These are phyloP conservation scores for Caenorhabditis sp. DNA, from an alignment of 2,888 invertebrate genomes.

Conservation along the genomic window DNA sequence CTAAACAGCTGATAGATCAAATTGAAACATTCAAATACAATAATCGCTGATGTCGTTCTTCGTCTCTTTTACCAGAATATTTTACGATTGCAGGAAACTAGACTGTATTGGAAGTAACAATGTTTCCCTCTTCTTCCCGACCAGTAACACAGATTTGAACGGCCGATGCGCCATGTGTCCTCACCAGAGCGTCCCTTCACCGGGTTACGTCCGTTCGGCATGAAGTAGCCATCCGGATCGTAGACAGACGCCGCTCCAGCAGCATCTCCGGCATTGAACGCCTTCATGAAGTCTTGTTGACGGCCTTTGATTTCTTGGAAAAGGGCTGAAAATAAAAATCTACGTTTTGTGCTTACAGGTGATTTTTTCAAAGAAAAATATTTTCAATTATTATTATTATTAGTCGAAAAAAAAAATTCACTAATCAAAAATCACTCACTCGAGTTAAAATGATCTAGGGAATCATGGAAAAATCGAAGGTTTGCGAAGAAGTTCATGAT, in stretches of 20 bases:
- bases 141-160: too few relatives aligned
- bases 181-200: constrained; percentile 77
- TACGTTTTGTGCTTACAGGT: too few relatives aligned
- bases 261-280: constrained; percentile 78
- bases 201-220: constrained; percentile 78
- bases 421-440: constrained; percentile 38
- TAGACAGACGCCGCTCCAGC: constrained; percentile 71
- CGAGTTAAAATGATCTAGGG: constrained; percentile 33
- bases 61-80: too few relatives aligned
- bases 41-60: neutral
- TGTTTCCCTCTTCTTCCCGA: too few relatives aligned
- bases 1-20: neutral
- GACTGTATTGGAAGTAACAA: too few relatives aligned
- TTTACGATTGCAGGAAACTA: too few relatives aligned
- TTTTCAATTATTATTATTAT: neutral
- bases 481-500: constrained; percentile 51
- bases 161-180: too few relatives aligned
- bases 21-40: neutral
- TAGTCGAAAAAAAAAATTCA: too few relatives aligned
- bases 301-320: constrained; percentile 79
- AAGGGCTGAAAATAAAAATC: constrained; percentile 70
- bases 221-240: constrained; percentile 78
- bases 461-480: constrained; percentile 10
- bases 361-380: too few relatives aligned
- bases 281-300: constrained; percentile 78